Evolutionary conservation across 2,888 invertebrate genomes (phyloP), one percentile per base, ranked within the genome.

Genomic region (Hemaris fuciformis): DNA sequence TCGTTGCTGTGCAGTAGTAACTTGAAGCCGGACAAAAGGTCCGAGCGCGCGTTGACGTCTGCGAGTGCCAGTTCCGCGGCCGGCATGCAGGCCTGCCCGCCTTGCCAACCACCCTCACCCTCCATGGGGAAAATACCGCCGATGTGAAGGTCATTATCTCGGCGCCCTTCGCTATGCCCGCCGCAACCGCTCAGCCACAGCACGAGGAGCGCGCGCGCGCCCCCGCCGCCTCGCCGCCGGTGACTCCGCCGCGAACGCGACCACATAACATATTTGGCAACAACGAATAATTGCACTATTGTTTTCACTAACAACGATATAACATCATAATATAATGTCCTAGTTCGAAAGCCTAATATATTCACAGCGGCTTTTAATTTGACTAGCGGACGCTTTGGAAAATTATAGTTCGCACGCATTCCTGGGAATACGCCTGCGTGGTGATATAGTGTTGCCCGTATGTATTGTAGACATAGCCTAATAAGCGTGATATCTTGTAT

Each of bases 61-160:
- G 97, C 96, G 79, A 99, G 94, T 38, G 99, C 99, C 91, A 99
- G 95, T 84, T 97, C 95, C 63, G 99, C 99, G 48, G 99, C 99
- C 41, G 99, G 99, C 94, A 97, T 97, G 91, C 99, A 99, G 8
- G 99, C 99, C 94, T 98, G 97, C 3, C 99, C 99, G 38, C 99
- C 99, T 81, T 99, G 98, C 99, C 99, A 99, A 74, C 99, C 99
- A 59, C 98, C 98, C 80, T 97, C 96, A 58, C 98, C 99, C 62
- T 95, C 96, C 93, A 99, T 99, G 42, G 99, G 99, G 89, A 99
- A 99, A 80, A 99, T 99, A 61, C 98, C 99, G 61, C 99, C 99
- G 85, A 99, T 98, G 89, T 99, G 98, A 76, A 99, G 93, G 79
- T 97, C 96, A 88, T 96, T 95, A 73, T 94, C 94, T 56, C 93